Base-by-base conservation (phyloP, 2,113 vertebrate species). In the Eurypyga helias region DNA sequence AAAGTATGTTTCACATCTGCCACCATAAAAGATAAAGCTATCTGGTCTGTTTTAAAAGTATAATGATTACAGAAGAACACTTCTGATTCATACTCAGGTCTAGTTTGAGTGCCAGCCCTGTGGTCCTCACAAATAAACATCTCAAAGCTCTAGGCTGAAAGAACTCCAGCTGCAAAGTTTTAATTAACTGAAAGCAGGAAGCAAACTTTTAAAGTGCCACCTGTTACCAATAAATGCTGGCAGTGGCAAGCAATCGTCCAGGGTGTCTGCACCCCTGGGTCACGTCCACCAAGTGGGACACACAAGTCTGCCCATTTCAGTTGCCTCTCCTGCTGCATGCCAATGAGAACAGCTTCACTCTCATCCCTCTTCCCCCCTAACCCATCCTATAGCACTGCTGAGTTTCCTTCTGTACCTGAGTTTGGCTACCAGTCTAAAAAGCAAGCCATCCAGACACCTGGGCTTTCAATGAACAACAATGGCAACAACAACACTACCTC, bases 1-100 rank as follows among this genome's bases (percentile, higher is more conserved):
- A 90, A 94, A 96, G 83, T 57, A 58, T 60, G 81, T 80, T 94
- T 95, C 94, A 93, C 79, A 93, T 88, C 87, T 96, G 89, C 86
- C 93, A 95, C 67, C 61, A 41, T 86, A 84, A 88, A 78, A 80
- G 48, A 86, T 49, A 95, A 96, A 96, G 51, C 34, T 87, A 87
- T 84, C 41, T 51, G 79, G 20, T 76, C 79, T 75, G 76, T 65
- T 96, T 84, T 67, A 91, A 90, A 94, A 94, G 55, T 87, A 29
- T 46, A 88, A 90, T 72, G 79, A 87, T 90, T 90, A 94, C 34
- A 93, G 60, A n/a, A 71, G 62, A 96, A 82, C 29, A 45, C 60
- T 85, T 87, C 34, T 80, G 41, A 88, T 79, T 94, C 82, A 90
- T 0, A 3, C 51, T 77, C 23, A 29, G 75, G 76, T 85, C 28